Base-by-base conservation (phyloP, 1,140 invertebrate species). In the Trichomalopsis sarcophagae region DNA sequence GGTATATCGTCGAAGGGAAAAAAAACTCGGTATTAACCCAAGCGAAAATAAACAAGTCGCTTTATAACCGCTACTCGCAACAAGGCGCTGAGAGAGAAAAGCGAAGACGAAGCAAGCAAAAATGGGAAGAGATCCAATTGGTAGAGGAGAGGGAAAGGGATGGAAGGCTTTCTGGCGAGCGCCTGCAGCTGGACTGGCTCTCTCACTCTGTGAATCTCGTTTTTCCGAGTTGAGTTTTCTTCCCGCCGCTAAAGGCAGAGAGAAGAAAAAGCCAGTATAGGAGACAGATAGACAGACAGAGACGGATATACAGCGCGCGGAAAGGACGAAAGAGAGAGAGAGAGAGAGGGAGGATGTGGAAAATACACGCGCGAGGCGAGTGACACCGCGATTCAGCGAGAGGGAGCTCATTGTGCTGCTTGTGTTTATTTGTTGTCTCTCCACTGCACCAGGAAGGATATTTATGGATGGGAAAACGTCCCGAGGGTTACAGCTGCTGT, bases 211-310 rank as follows among this genome's bases (percentile, higher is more conserved):
- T 86, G 84, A 86, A 87, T 87, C 85, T 86, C 86, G 86, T 87
- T 88, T 86, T 88, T 87, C 84, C 86, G 79, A 86, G 85, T 69
- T 44, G 44, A 87, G 55, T 85, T 88, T 87, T 82, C 82, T 83
- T 82, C 66, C 33, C 23, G 47, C 40, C n/a, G 74, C 17, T 27
- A 74, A 80, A 74, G 50, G 13, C 33, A 36, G 69, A 36, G 69
- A 50, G 36, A 2, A 62, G 82, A 77, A 83, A 83, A 82, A 82
- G 73, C 27, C 21, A 36, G 69, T 44, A 1, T 9, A 68, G 71
- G 36, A 81, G 79, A 47, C 44, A 44, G 79, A 47, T 27, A 44
- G 36, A 75, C 13, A 23, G 66, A 69, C 30, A 66, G 76, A 84
- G 83, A 84, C 80, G 76, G 44, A 79, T 84, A 80, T 62, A 84